Evolutionary conservation across 2,888 invertebrate species (phyloP).

Genomic region (Drosophila atripex): DNA sequence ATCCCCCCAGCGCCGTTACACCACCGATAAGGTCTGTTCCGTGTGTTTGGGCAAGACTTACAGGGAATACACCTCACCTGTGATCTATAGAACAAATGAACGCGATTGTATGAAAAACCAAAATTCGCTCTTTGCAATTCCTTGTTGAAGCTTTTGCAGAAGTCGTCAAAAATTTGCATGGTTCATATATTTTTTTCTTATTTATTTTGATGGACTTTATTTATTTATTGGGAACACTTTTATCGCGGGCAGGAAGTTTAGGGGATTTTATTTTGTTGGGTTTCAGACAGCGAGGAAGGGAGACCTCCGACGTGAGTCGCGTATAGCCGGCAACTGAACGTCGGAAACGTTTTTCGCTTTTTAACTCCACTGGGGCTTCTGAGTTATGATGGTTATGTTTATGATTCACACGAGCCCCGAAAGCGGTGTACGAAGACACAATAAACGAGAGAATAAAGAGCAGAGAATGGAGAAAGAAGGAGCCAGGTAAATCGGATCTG

Average conservation of each 20-base stretch:
- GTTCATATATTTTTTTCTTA: conserved; percentile 39
- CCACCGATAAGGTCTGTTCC: conserved; percentile 12
- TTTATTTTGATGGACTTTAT: background rate
- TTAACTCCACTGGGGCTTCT: conserved; percentile 25
- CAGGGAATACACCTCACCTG: conserved; percentile 70
- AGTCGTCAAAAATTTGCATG: conserved; percentile 76
- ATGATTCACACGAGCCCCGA: conserved; percentile 35
- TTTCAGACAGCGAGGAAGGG: conserved; percentile 12
- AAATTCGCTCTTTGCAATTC: conserved; percentile 81
- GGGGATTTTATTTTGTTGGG: background rate
- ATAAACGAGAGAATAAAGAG: conserved; percentile 1
- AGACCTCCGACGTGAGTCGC: conserved; percentile 41
- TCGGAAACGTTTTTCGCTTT: conserved; percentile 15
- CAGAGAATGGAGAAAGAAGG: background rate
- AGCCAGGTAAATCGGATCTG: background rate
- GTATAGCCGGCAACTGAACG: conserved; percentile 35
- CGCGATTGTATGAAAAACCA: conserved; percentile 76
- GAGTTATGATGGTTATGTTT: conserved; percentile 42
- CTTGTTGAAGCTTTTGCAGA: conserved; percentile 68
- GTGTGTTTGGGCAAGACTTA: conserved; percentile 4
- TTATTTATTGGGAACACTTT: conserved; percentile 2
- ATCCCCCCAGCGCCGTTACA: conserved; percentile 25
- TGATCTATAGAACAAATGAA: conserved; percentile 82
- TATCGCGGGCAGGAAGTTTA: conserved; percentile 5
- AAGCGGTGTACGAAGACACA: background rate